phyloP scores from a whole-genome alignment of 2,888 invertebrate genomes.

The Drosophila tanythrix region DNA sequence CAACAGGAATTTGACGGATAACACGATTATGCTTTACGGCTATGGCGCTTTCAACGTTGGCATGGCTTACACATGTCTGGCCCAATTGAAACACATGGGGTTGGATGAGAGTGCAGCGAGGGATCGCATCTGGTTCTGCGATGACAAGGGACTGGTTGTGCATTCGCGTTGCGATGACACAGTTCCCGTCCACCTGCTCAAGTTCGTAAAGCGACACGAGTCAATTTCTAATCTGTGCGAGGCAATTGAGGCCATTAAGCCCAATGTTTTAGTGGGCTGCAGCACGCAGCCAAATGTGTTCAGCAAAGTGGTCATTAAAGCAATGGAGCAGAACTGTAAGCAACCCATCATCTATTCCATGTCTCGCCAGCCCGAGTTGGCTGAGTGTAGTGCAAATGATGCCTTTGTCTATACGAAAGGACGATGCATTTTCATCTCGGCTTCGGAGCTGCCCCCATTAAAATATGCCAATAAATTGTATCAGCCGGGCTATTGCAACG shows the following conservation, averaged over 20 bases:
- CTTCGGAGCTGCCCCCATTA: slow-evolving; percentile 25
- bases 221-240: slow-evolving; percentile 32
- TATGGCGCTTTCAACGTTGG: slow-evolving; percentile 44
- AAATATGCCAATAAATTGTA: slow-evolving; percentile 70
- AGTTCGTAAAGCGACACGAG: slow-evolving; percentile 30
- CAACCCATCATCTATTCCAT: slow-evolving; percentile 58
- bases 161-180: slow-evolving; percentile 9
- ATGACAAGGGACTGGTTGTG: slow-evolving; percentile 54
- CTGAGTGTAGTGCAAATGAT: slow-evolving; percentile 58
- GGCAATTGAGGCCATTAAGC: slow-evolving; percentile 43
- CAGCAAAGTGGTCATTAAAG: slow-evolving; percentile 52
- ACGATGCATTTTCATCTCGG: slow-evolving; percentile 56
- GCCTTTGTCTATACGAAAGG: slow-evolving; percentile 69
- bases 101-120: slow-evolving; percentile 45
- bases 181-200: slow-evolving; percentile 33
- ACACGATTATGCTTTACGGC: slow-evolving; percentile 56
- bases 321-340: slow-evolving; percentile 58
- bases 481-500: slow-evolving; percentile 52
- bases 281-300: slow-evolving; percentile 27
- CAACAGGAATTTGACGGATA: slow-evolving; percentile 29
- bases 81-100: slow-evolving; percentile 47
- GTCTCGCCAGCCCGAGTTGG: slow-evolving; percentile 29
- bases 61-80: slow-evolving; percentile 55
- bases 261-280: slow-evolving; percentile 69
- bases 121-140: slow-evolving; percentile 62